Evolutionary conservation across 2,113 vertebrate genomes (phyloP), one percentile per base, ranked within the genome.

Genomic region (Colossoma macropomum): DNA sequence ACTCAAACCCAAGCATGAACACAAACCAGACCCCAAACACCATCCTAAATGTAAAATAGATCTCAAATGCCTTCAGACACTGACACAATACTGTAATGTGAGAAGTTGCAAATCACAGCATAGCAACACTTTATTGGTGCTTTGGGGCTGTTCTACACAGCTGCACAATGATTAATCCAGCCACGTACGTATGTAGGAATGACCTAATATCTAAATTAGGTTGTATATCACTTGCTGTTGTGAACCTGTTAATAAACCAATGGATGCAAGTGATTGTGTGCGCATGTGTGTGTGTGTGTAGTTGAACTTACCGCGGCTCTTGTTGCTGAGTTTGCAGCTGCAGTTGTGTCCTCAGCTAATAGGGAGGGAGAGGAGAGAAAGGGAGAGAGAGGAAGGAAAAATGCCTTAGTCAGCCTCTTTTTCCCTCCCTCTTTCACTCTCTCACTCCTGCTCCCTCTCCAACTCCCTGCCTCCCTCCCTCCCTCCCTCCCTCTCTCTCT

Each of bases 401-500:
- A 60, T 75, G 71, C 25, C 48, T 32, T 28, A 30, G 27, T 73
- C 60, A 41, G 65, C 25, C 59, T 73, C 23, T 52, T 72, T 68
- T 50, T 48, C 60, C 52, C 74, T 81, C 54, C 12, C 63, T 77
- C 62, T 48, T 19, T 70, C 73, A 62, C 73, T 70, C 68, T 77
- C 84, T 50, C 84, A 12, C 84, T 70, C 71, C 66, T 60, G 56
- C 59, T 66, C 48, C 23, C 59, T 38, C 60, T 71, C 75, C 62
- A 27, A 62, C 63, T 79, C 34, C 16, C n/a, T 48, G 27, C 25
- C 15, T 16, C 45, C 16, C 62, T 48, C 27, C 54, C 60, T 23
- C 25, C 50, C 32, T 50, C 77, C 68, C 21, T 34, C 60, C 17
- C 38, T 79, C 45, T 54, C 81, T 80, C 77, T 65, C 80, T 86